phyloP scores from a whole-genome alignment of 2,888 invertebrate species.

The Lithophane ornitopus region DNA sequence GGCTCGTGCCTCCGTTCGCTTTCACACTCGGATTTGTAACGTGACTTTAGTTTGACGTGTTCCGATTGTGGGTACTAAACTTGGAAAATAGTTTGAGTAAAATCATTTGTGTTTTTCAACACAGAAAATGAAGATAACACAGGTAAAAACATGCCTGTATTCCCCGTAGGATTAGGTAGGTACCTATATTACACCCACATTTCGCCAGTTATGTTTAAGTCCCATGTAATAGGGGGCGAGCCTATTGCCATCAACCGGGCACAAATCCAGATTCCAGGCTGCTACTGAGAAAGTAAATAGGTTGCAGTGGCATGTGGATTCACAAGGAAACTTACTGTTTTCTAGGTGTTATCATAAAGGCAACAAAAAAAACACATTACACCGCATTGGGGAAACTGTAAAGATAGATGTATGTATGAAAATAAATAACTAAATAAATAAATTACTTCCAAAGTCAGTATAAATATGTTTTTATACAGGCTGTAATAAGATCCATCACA shows the following conservation, averaged over 20 bases:
- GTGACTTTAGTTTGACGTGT: slow-evolving; percentile 63
- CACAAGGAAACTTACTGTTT: background rate
- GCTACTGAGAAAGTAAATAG: background rate
- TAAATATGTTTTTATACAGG: background rate
- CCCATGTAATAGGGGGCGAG: too few relatives aligned
- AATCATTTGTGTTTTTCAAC: background rate
- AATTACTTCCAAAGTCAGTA: background rate
- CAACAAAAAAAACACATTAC: too few relatives aligned
- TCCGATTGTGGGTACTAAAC: slow-evolving; percentile 45
- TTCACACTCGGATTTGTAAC: slow-evolving; percentile 68
- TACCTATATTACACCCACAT: too few relatives aligned
- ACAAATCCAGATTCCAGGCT: too few relatives aligned
- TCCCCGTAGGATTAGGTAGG: background rate
- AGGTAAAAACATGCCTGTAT: too few relatives aligned
- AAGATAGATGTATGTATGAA: too few relatives aligned
- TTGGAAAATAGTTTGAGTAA: background rate
- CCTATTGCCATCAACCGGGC: too few relatives aligned
- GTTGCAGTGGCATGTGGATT: background rate
- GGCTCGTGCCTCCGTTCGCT: slow-evolving; percentile 65
- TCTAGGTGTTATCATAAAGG: too few relatives aligned
- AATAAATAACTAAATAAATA: too few relatives aligned
- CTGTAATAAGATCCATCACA: too few relatives aligned
- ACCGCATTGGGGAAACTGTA: too few relatives aligned
- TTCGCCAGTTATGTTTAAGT: too few relatives aligned
- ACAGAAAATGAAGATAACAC: background rate